Evolutionary conservation across 2,888 invertebrate species (phyloP).

Genomic region (Silvanus unidentatus): DNA sequence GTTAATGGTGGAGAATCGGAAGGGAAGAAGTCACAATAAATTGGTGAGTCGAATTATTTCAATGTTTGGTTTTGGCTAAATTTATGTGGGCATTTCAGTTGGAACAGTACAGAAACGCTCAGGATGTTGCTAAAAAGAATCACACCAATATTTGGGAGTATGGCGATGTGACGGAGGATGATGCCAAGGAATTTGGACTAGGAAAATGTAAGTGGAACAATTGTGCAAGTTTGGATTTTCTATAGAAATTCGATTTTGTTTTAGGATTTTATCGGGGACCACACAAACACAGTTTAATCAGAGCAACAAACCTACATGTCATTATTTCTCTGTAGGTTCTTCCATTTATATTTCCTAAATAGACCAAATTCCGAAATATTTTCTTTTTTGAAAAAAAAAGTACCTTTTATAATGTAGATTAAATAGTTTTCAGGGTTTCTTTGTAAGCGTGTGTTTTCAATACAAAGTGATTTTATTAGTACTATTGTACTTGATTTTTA

Average conservation of each 20-base stretch:
- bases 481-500: too few species aligned
- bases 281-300: conserved; percentile 15
- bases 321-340: too few species aligned
- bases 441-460: too few species aligned
- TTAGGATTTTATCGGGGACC: conserved; percentile 17
- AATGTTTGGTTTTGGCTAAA: conserved; percentile 1
- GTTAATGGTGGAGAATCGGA: conserved; percentile 70
- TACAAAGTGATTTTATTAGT: too few species aligned
- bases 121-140: conserved; percentile 78
- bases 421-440: too few species aligned
- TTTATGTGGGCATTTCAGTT: conserved; percentile 46
- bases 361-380: too few species aligned
- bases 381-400: too few species aligned
- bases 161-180: conserved; percentile 96
- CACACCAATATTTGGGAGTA: conserved; percentile 94
- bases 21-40: conserved; percentile 74
- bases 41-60: conserved; percentile 50
- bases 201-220: conserved; percentile 33
- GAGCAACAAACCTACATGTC: conserved; percentile 16
- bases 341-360: too few species aligned
- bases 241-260: background rate
- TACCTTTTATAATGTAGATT: too few species aligned
- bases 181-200: conserved; percentile 68
- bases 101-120: conserved; percentile 76
- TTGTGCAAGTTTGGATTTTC: too few species aligned